These are phyloP conservation scores for Xestoiulus laeticollis DNA, from an alignment of 2,888 invertebrate species.

Conservation along the genomic window DNA sequence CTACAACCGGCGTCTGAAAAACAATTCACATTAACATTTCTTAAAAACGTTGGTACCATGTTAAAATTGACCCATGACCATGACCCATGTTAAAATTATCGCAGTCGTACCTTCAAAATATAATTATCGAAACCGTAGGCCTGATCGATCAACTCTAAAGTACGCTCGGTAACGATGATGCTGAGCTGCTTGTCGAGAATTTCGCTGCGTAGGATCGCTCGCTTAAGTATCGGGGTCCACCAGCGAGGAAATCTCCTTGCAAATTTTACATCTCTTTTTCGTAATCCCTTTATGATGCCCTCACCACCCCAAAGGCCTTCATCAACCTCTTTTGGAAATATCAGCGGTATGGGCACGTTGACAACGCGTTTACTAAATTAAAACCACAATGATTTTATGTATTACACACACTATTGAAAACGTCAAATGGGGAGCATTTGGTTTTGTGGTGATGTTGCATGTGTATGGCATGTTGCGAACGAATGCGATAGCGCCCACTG, in stretches of 20 bases:
- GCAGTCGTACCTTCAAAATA: constrained; percentile 75
- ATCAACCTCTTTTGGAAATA: constrained; percentile 81
- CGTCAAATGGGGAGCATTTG: not conserved
- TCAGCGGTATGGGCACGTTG: constrained; percentile 78
- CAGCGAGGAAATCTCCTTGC: constrained; percentile 79
- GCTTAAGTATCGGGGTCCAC: constrained; percentile 85
- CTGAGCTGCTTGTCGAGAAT: constrained; percentile 85
- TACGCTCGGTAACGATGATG: constrained; percentile 83
- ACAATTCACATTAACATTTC: too few relatives aligned
- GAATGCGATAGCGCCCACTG: too few relatives aligned
- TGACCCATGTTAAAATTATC: constrained; percentile 13
- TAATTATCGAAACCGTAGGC: constrained; percentile 95
- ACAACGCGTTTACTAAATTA: not conserved
- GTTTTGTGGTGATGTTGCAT: too few relatives aligned
- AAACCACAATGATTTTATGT: not conserved
- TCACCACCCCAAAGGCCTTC: constrained; percentile 97
- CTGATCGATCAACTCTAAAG: constrained; percentile 85
- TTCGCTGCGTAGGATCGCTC: constrained; percentile 87
- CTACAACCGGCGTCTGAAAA: constrained; percentile 85
- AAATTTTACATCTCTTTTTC: constrained; percentile 62
- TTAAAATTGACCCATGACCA: too few relatives aligned
- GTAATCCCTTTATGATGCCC: constrained; percentile 84
- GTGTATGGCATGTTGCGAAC: too few relatives aligned
- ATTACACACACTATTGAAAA: not conserved
- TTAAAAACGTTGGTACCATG: too few relatives aligned